Conservation (phyloP, 2,888 invertebrate genomes). For the Coelinius sp. region DNA sequence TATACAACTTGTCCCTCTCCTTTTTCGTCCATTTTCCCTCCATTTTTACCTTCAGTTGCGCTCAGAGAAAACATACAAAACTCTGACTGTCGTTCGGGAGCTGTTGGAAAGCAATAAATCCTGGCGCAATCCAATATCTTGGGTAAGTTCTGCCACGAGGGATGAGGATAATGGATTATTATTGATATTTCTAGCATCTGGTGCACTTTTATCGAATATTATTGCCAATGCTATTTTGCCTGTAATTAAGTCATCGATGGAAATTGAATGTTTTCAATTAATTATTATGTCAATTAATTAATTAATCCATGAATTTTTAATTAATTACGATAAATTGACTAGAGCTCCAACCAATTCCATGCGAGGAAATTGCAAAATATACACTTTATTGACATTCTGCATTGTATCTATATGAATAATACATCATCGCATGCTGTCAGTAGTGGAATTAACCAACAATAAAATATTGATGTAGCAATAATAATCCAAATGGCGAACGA, state of each 20-base stretch:
- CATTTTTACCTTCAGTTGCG: not conserved
- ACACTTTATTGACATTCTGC: not conserved
- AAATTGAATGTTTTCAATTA: no score
- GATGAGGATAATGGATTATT: not conserved
- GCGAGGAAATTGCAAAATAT: not conserved
- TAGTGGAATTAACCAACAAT: not conserved
- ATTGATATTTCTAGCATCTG: not conserved
- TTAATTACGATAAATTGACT: not conserved
- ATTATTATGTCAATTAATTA: no score
- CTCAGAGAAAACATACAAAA: slow-evolving; percentile 3
- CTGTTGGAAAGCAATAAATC: slow-evolving; percentile 40
- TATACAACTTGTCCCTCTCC: not conserved
- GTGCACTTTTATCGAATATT: not conserved
- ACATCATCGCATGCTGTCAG: not conserved
- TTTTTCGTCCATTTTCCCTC: not conserved
- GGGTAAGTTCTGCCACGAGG: not conserved
- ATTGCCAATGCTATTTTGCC: not conserved
- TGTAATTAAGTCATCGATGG: no score
- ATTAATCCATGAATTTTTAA: no score
- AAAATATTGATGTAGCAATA: not conserved
- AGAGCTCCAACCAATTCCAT: not conserved
- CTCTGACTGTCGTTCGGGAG: not conserved
- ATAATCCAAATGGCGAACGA: not conserved
- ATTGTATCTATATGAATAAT: not conserved
- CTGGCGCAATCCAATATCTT: not conserved